Conservation (phyloP, 2,113 vertebrate species). For the Lophura nycthemera region DNA sequence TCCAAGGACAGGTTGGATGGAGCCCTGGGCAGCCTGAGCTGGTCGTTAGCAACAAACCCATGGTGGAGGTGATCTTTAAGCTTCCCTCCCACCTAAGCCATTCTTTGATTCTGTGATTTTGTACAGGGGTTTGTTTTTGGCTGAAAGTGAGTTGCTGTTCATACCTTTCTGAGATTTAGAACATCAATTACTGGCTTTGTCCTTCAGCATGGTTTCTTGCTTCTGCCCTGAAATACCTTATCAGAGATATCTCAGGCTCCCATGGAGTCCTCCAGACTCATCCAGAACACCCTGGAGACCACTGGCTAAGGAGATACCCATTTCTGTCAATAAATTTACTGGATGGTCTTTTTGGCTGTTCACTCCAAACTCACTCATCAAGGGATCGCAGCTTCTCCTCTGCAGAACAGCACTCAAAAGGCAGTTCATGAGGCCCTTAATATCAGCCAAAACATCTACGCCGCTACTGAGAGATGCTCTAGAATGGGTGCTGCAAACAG, state of each 20-base stretch:
- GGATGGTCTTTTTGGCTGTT: background rate
- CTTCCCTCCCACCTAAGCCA: too few species aligned
- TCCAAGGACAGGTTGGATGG: too few species aligned
- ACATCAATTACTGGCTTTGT: background rate
- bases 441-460: background rate
- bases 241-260: background rate
- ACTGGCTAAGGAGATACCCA: background rate
- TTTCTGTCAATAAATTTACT: background rate
- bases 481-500: background rate
- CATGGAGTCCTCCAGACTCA: background rate
- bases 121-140: background rate
- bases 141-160: background rate
- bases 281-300: background rate
- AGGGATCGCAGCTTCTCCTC: background rate
- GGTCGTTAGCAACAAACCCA: too few species aligned
- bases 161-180: background rate
- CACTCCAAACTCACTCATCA: background rate
- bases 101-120: too few species aligned
- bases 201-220: background rate
- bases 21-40: too few species aligned
- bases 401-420: background rate
- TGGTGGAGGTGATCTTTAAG: too few species aligned
- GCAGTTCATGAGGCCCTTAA: background rate
- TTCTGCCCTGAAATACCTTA: background rate
- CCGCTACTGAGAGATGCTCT: background rate